Evolutionary conservation across 2,113 vertebrate species (phyloP), one percentile per base, ranked within the genome.

Genomic region (cat (Felis catus)): DNA sequence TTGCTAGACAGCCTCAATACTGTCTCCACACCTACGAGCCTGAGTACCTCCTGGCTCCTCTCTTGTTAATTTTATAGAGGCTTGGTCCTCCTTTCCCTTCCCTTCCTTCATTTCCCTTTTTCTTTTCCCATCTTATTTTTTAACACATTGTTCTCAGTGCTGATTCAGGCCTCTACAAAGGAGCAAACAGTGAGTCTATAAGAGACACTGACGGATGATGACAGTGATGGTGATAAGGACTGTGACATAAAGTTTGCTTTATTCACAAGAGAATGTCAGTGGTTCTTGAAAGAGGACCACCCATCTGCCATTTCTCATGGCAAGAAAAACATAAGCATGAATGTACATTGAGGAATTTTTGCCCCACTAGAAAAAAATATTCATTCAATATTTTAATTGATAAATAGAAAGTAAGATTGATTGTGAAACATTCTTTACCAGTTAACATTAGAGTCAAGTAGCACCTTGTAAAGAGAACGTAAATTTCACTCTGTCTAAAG

Each of bases 81-180:
- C 27, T 66, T 36, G 3, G 41, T 25, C 33, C 25, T 87, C 10
- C 31, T 31, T 93, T 65, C 33, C 16, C 29, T 68, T 73, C 12
- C 25, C 7, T 65, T 25, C 48, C 4, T 66, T 86, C 55, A 10
- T 51, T 88, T 83, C 31, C 45, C 29, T 63, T 83, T 91, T 70
- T 68, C 45, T 92, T 95, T 87, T 55, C 41, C 23, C 53, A 12
- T 29, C 73, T 91, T 81, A 73, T 87, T 96, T 82, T 93, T 93
- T 76, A 86, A 74, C 7, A 78, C 16, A 27, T 68, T 55, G 23
- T 33, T 27, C 18, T 21, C 39, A 41, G 8, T 45, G 33, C 25
- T 27, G 15, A 89, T 39, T 14, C 80, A 68, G 36, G 51, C 29
- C 31, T 66, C 71, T 95, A 94, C 7, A 80, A 78, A 94, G 21